Percentiles rank a stretch among this genome's conserved stretches.
phyloP scores from a whole-genome alignment of 1,140 invertebrate species.

The Rhagoletis zephyria region DNA sequence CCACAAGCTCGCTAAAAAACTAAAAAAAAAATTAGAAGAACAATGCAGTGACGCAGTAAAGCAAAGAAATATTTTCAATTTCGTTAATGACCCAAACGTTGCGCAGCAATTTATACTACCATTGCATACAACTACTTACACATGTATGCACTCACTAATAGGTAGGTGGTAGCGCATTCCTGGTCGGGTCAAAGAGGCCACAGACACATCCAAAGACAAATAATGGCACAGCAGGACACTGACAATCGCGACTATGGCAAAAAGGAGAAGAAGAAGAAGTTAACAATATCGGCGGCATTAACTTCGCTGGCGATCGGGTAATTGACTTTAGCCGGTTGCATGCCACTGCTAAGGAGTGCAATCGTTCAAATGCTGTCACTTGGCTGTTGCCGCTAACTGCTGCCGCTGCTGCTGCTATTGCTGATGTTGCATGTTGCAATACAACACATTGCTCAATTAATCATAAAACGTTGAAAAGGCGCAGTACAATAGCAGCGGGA shows the following conservation, averaged over 20 bases:
- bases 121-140: not conserved
- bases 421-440: slow-evolving; percentile 46
- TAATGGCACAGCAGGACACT: slow-evolving; percentile 73
- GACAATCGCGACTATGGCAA: slow-evolving; percentile 61
- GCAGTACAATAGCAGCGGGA: not conserved
- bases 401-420: slow-evolving; percentile 12
- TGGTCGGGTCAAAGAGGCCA: slow-evolving; percentile 35
- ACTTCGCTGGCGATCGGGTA: slow-evolving; percentile 34
- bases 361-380: slow-evolving; percentile 48
- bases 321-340: slow-evolving; percentile 44
- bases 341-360: slow-evolving; percentile 26
- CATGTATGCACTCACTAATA: not conserved
- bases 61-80: slow-evolving; percentile 67
- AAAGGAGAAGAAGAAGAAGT: not conserved
- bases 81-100: slow-evolving; percentile 72
- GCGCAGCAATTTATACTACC: slow-evolving; percentile 68
- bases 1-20: not conserved
- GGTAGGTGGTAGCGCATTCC: slow-evolving; percentile 18
- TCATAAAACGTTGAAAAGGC: slow-evolving; percentile 49
- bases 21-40: not conserved
- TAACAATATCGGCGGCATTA: not conserved
- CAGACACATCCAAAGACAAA: slow-evolving; percentile 64
- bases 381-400: slow-evolving; percentile 36
- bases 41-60: slow-evolving; percentile 30
- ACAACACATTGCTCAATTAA: slow-evolving; percentile 51